Conservation (phyloP, 2,797 vertebrate species). For the Numenius phaeopus region DNA sequence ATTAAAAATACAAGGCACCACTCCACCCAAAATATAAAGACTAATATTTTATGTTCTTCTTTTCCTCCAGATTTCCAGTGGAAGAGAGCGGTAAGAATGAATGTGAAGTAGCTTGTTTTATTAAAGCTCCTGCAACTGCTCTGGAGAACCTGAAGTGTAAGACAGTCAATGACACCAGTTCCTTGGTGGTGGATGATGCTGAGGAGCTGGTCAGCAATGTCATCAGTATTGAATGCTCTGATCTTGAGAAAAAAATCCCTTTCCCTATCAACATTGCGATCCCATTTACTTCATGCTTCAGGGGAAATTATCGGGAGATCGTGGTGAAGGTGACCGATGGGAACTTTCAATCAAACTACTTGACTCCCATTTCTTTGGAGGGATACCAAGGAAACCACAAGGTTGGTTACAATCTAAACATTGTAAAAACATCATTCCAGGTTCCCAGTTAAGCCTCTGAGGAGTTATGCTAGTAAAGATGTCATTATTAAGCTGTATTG, state of each 20-base stretch:
- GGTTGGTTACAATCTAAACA: conserved; percentile 73
- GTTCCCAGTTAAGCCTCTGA: not conserved
- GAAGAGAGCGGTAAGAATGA: conserved; percentile 11
- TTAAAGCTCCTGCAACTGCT: conserved; percentile 76
- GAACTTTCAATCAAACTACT: conserved; percentile 81
- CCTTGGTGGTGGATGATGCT: conserved; percentile 83
- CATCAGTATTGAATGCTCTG: conserved; percentile 75
- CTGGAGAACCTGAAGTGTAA: conserved; percentile 79
- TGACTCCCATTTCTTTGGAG: conserved; percentile 84
- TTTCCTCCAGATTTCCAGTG: conserved; percentile 71
- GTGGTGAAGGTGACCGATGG: conserved; percentile 85
- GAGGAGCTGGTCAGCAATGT: conserved; percentile 91
- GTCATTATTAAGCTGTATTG: not conserved
- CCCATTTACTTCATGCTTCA: conserved; percentile 83
- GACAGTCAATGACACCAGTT: conserved; percentile 81
- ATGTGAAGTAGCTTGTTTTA: conserved; percentile 76
- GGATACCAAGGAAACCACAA: conserved; percentile 77
- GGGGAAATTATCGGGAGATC: conserved; percentile 85
- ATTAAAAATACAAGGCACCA: not conserved
- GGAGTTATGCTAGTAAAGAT: not conserved
- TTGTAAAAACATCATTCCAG: not conserved
- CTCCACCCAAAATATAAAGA: not conserved
- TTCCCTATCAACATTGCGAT: conserved; percentile 84
- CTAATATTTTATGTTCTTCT: not conserved
- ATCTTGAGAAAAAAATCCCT: conserved; percentile 51